Conservation (phyloP, 2,888 invertebrate genomes). For the Pocota personata region DNA sequence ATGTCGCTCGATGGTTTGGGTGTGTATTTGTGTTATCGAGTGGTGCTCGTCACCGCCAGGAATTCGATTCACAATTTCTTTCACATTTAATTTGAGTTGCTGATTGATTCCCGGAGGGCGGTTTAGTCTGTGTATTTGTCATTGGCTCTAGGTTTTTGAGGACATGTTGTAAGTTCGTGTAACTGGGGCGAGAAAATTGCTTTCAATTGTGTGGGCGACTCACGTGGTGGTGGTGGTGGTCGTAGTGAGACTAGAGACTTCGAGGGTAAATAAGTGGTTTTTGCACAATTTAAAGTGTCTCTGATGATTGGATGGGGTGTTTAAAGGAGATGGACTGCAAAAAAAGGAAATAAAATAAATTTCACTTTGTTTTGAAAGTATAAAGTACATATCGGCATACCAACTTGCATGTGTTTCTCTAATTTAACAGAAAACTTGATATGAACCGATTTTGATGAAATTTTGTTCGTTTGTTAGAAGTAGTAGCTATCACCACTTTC, state of each 20-base stretch:
- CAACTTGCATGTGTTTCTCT: no score
- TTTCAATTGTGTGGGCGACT: slow-evolving; percentile 66
- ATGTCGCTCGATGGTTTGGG: neutral
- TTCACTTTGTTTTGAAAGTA: neutral
- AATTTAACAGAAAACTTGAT: no score
- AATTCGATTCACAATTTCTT: slow-evolving; percentile 74
- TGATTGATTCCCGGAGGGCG: slow-evolving; percentile 69
- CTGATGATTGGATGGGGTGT: neutral
- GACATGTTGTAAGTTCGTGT: slow-evolving; percentile 60
- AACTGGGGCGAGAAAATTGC: slow-evolving; percentile 73
- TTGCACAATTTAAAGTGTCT: slow-evolving; percentile 65
- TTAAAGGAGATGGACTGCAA: neutral
- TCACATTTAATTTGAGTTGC: slow-evolving; percentile 73
- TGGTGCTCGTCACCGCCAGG: slow-evolving; percentile 71
- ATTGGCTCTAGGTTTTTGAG: slow-evolving; percentile 37
- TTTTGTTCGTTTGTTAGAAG: no score
- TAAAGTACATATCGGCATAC: no score
- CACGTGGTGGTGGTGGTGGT: neutral
- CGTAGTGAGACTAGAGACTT: neutral
- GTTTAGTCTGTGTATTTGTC: slow-evolving; percentile 46
- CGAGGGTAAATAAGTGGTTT: slow-evolving; percentile 66
- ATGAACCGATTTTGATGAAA: no score
- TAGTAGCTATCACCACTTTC: no score
- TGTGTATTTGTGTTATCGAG: slow-evolving; percentile 61
- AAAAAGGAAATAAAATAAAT: neutral